Evolutionary conservation across 2,888 invertebrate genomes (phyloP), one percentile per base, ranked within the genome.

Genomic region (Eupsilia transversa): DNA sequence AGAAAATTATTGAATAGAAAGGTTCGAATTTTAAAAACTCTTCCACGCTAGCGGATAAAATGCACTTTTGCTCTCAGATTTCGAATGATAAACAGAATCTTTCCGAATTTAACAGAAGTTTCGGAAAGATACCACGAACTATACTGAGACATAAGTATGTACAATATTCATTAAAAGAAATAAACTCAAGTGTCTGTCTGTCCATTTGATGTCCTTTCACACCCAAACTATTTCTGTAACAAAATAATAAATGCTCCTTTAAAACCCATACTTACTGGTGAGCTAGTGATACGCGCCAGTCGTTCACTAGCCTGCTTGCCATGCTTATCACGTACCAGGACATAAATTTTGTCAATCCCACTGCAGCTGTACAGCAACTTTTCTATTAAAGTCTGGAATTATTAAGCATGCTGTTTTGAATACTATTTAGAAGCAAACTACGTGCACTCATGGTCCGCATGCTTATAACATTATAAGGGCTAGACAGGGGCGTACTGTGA

Each of bases 381-480:
- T 82, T 91, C 90, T 73, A 91, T 82, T 69, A 90, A 74, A 49
- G 86, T 88, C 91, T 91, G 82, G 61, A 89, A 91, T 74, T 71
- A 84, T 79, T 69, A 74, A 83, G 74, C 52, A 73, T 52, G 43
- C 59, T 41, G 35, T 68, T 72, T 71, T 78, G 59, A 75, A 66
- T 70, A 74, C 61, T 65, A 77, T 69, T 72, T 54, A 67, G 56
- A 54, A 65, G 49, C 17, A 41, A 67, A 79, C 49, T 82, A 57
- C 61, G 43, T 82, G 68, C 38, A 14, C 38, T 57, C 41, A 66
- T 65, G 35, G 33, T 43, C 9, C 14, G 33, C 5, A 38, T 33
- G 14, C 2, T 35, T 41, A 14, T 56, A 6, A 38, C 46, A 2
- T 33, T 74, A 41, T 14, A 33, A 63, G 0, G 1, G 2, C 12